Base-by-base conservation (phyloP, 2,888 invertebrate genomes). In the Chrysodeixis includens region DNA sequence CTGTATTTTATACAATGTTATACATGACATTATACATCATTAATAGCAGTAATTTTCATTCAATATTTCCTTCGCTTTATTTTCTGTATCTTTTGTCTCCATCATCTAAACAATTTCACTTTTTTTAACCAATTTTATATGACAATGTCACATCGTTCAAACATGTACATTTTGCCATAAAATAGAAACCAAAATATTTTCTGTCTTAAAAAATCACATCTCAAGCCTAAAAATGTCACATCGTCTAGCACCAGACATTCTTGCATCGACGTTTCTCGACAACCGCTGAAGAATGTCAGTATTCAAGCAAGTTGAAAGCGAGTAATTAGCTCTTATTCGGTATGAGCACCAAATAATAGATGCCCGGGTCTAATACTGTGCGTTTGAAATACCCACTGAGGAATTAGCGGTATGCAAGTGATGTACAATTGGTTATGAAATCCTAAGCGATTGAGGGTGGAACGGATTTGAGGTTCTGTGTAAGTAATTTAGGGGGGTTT, bases 261-360 rank as follows among this genome's bases (percentile, higher is more conserved):
- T 16, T 8, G 76, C 70, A 79, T 88, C 81, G 30, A 58, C 74
- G 87, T 79, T 40, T 53, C 76, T 57, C 61, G 53, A 72, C 71
- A 76, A 87, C 90, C 90, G 67, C 88, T 93, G 90, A 93, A 92
- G 93, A 92, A 94, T 93, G 93, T 90, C 90, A 92, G 92, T 86
- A 88, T 91, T 90, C 91, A 90, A 88, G 88, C 87, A 82, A 79
- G 82, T 84, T 91, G 92, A 93, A 92, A 88, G 88, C 88, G 89
- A 93, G 89, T 93, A 93, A 95, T 94, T 94, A 94, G 89, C 87
- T 88, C 88, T 89, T 89, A 91, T 91, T 65, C 90, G 86, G 86
- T 79, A 81, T 79, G 78, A 83, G 79, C 81, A 80, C 85, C 86
- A 84, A 90, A 92, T 90, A 91, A 88, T 89, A 85, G 86, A 89